Base-by-base conservation (phyloP, 1,140 invertebrate species). In the Zaprionus gabonicus region DNA sequence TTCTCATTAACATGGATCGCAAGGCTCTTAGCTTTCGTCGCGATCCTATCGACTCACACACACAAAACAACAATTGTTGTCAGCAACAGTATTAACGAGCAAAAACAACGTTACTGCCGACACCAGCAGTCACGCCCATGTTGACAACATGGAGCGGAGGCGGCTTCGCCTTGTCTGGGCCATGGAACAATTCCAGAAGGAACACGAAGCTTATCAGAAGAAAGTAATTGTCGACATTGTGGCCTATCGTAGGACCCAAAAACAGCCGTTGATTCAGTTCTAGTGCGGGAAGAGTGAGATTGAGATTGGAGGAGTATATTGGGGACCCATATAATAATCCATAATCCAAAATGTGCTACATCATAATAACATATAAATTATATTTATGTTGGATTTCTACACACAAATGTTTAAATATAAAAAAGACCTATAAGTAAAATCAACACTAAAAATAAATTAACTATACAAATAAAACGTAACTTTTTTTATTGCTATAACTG, bases 1-100 rank as follows among this genome's bases (percentile, higher is more conserved):
- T 98, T 69, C 93, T 98, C 55, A 95, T 99, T 31, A 97, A 96
- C 10, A 96, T 97, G 84, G 96, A 98, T 73, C 97, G 97, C 38
- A 96, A 96, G 94, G 97, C 96, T n/a, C 94, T 97, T 80, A 96
- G 96, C 12, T 98, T 98, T 94, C 97, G 97, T 94, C 95, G 97
- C 7, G 98, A 97, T 94, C 95, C 95, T 46, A 95, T 94, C 93
- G 97, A 49, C 23, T 59, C 46, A 70, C 20, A 9, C 28, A 31
- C 28, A 31, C 28, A 31, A 31, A 51, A 31, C 1, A 7, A 7
- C 62, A 81, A 67, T 70, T 78, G 70, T 74, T 49, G n/a, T 38
- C 36, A 46, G 7, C 9, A 46, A 58, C 70, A 86, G 80, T 82
- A 85, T 86, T 82, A 74, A 34, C 53, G 17, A 70, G 23, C 59